Percentiles rank a stretch among this genome's conserved stretches.
These are phyloP conservation scores for Aegotheles bennettii DNA, from an alignment of 2,113 vertebrate species.

Conservation along the genomic window DNA sequence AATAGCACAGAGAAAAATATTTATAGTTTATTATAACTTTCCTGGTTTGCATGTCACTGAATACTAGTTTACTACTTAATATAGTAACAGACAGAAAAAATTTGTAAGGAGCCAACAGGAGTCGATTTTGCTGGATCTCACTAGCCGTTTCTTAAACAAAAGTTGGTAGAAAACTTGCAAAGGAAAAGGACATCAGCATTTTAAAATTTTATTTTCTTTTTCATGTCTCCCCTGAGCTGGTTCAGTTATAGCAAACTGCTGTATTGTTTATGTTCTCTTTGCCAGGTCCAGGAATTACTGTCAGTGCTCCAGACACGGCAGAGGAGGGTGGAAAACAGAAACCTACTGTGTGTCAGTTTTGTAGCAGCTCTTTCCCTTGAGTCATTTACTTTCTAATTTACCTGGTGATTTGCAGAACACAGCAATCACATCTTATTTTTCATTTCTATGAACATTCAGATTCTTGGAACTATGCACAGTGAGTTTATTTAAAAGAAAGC, in stretches of 20 bases:
- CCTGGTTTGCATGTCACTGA: neutral
- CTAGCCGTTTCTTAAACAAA: neutral
- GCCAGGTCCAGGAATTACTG: neutral
- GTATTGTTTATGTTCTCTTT: neutral
- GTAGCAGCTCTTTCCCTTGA: neutral
- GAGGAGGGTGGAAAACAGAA: neutral
- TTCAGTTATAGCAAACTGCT: neutral
- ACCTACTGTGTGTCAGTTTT: neutral
- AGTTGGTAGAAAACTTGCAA: neutral
- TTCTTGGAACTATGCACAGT: neutral
- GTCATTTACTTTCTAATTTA: neutral
- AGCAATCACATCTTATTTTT: neutral
- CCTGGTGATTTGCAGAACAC: neutral
- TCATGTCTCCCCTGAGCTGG: neutral
- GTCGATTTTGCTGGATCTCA: neutral
- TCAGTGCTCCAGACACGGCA: neutral
- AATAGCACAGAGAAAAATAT: neutral
- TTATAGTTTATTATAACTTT: neutral
- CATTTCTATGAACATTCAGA: neutral
- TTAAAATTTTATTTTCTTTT: neutral
- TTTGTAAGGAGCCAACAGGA: neutral
- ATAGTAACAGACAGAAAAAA: neutral
- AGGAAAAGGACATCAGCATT: neutral
- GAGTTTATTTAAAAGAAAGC: neutral
- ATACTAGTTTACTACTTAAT: neutral